Percentiles rank a stretch among this genome's conserved stretches.
phyloP scores from a whole-genome alignment of 2,888 invertebrate genomes.

The Perizoma affinitatum region DNA sequence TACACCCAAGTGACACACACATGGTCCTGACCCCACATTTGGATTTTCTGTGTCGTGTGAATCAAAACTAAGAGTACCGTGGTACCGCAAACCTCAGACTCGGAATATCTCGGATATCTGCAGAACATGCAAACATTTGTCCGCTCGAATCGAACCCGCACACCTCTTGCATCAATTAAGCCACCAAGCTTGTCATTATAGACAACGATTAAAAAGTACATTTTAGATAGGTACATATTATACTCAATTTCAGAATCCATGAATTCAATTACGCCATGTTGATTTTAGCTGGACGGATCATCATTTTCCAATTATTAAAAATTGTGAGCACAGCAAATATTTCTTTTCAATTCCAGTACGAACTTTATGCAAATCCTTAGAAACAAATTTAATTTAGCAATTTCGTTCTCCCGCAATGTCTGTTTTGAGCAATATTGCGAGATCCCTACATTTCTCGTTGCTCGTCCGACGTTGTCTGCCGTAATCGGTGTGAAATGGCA shows the following conservation, averaged over 20 bases:
- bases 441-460: constrained; percentile 32
- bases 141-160: too few species aligned
- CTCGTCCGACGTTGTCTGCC: constrained; percentile 17
- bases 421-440: constrained; percentile 46
- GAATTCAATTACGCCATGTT: constrained; percentile 20
- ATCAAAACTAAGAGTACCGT: too few species aligned
- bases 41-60: too few species aligned
- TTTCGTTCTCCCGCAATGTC: constrained; percentile 46
- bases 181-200: too few species aligned
- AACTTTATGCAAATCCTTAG: constrained; percentile 38
- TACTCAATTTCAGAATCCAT: constrained; percentile 15
- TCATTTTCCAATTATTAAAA: constrained; percentile 30
- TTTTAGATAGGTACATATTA: background rate
- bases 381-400: constrained; percentile 52
- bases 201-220: constrained; percentile 2
- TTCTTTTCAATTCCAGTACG: constrained; percentile 35
- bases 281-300: constrained; percentile 17
- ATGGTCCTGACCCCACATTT: too few species aligned
- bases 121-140: too few species aligned
- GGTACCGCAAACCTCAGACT: too few species aligned
- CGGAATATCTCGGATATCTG: too few species aligned
- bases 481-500: constrained; percentile 23
- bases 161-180: too few species aligned
- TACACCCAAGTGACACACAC: too few species aligned
- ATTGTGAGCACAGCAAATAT: constrained; percentile 37